Conservation (phyloP, 2,888 invertebrate species). For the Tineola bisselliella region DNA sequence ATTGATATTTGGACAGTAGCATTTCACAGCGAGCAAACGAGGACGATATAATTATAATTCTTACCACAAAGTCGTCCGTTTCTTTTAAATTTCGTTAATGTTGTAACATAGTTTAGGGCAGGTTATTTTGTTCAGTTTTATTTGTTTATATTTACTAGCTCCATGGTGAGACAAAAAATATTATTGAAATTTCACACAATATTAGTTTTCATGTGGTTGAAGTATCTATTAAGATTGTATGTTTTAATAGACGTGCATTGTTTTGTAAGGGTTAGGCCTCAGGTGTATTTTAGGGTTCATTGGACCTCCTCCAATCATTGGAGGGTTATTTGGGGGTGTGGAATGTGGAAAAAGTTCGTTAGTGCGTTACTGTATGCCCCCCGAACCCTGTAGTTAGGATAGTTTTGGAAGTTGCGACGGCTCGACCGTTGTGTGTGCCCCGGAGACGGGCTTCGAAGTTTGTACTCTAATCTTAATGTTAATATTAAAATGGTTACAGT, state of each 20-base stretch:
- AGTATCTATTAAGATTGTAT: neutral
- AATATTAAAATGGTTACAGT: neutral
- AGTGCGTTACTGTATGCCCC: neutral
- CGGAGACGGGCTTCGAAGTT: neutral
- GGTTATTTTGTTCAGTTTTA: slow-evolving; percentile 40
- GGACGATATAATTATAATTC: slow-evolving; percentile 68
- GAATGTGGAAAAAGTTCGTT: neutral
- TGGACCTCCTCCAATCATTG: too few relatives aligned
- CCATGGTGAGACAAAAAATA: neutral
- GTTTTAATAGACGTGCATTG: neutral
- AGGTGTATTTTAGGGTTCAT: neutral
- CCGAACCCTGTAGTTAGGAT: neutral
- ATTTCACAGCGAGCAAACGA: slow-evolving; percentile 42
- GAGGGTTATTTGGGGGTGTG: neutral
- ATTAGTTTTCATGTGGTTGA: neutral
- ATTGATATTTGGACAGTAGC: slow-evolving; percentile 27
- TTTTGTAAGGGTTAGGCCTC: neutral
- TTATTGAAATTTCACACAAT: neutral
- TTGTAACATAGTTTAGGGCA: slow-evolving; percentile 38
- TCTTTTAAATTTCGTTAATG: slow-evolving; percentile 55
- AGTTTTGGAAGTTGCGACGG: neutral
- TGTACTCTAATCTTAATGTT: neutral
- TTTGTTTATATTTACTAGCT: slow-evolving; percentile 20
- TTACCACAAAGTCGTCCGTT: slow-evolving; percentile 67
- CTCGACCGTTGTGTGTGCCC: too few relatives aligned